Conservation (phyloP, 2,888 invertebrate species). For the Meiosimyza platycephala region DNA sequence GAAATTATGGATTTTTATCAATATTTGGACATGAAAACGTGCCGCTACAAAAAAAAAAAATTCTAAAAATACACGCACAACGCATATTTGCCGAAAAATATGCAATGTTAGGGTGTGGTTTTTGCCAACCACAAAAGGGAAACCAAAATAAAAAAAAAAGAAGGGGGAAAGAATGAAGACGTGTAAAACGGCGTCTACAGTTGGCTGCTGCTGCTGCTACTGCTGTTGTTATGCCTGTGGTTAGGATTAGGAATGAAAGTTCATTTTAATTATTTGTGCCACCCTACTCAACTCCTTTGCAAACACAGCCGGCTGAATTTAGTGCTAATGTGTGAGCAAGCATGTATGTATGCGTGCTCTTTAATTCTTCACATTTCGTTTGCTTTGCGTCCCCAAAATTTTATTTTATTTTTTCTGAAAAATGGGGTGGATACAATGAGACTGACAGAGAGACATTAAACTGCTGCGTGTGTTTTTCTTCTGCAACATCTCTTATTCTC, state of each 20-base stretch:
- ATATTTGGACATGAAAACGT: too few relatives aligned
- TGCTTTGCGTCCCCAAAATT: slow-evolving; percentile 2
- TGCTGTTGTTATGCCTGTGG: neutral
- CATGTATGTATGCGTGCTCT: slow-evolving; percentile 1
- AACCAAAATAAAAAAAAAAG: neutral
- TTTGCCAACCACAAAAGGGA: neutral
- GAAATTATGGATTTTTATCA: too few relatives aligned
- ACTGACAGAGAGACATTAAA: neutral
- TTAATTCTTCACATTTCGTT: slow-evolving; percentile 14
- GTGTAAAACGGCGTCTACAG: neutral
- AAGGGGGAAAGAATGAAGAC: neutral
- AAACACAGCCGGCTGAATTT: neutral
- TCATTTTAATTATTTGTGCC: slow-evolving; percentile 8
- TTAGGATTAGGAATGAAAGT: neutral
- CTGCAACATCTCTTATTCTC: neutral
- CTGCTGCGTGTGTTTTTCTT: neutral
- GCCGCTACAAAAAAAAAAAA: neutral
- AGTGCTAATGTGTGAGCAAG: neutral
- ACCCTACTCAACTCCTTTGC: neutral
- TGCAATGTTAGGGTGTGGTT: slow-evolving; percentile 19
- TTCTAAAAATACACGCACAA: neutral
- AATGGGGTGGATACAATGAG: neutral
- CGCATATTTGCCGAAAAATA: slow-evolving; percentile 5
- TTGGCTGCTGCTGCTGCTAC: neutral
- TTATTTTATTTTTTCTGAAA: neutral